Evolutionary conservation across 1,140 invertebrate species (phyloP).

Genomic region (Telenomus remus): DNA sequence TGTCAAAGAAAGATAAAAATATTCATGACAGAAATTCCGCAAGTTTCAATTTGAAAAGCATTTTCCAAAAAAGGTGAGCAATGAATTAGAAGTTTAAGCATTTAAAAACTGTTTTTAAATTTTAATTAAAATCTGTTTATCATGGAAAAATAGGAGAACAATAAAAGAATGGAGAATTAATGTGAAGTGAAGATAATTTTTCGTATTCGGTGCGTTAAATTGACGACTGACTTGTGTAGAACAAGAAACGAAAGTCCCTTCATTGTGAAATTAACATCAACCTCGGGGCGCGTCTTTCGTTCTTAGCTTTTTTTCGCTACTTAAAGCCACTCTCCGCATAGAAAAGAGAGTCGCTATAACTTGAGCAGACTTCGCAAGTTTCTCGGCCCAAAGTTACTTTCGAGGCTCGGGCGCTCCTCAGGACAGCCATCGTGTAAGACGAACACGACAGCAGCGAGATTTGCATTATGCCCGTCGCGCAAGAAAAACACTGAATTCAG

Average conservation of each 20-base stretch:
- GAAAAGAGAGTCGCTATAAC: conserved; percentile 51
- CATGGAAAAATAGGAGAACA: conserved; percentile 22
- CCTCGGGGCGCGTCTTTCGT: conserved; percentile 40
- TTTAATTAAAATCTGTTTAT: no score
- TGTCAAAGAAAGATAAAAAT: no score
- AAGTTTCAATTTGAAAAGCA: no score
- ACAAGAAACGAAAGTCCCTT: conserved; percentile 54
- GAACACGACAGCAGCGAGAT: conserved; percentile 41
- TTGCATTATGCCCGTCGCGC: conserved; percentile 52
- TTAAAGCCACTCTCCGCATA: conserved; percentile 51
- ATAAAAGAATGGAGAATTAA: conserved; percentile 29
- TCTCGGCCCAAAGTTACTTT: conserved; percentile 54
- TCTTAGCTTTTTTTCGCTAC: conserved; percentile 44
- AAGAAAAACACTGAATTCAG: conserved; percentile 57
- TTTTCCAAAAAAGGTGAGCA: no score
- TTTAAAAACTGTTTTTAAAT: conserved; percentile 3
- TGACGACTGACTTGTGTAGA: conserved; percentile 52
- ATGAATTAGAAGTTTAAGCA: no score
- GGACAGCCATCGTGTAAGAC: conserved; percentile 44
- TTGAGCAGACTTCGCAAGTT: conserved; percentile 48
- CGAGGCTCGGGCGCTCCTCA: conserved; percentile 49
- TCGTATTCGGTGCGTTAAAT: conserved; percentile 50
- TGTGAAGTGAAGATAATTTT: conserved; percentile 39
- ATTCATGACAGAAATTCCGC: no score
- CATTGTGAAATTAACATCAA: conserved; percentile 60